Percentiles rank a stretch among this genome's conserved stretches.
Conservation (phyloP, 2,888 invertebrate species). For the Strigamia crassipes region DNA sequence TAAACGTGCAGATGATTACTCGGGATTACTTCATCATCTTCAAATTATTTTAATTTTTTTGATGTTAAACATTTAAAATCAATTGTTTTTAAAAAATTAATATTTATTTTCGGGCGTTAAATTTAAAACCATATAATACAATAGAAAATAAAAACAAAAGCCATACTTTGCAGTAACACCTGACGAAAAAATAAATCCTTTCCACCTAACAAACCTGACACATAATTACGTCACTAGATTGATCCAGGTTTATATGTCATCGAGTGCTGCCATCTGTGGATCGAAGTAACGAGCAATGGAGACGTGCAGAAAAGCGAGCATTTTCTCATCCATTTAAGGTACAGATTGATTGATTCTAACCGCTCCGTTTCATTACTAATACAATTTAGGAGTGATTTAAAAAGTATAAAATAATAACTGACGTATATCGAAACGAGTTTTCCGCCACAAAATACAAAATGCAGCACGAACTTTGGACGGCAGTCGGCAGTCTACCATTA, state of each 20-base stretch:
- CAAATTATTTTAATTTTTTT: too few species aligned
- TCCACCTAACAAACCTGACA: too few species aligned
- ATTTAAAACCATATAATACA: too few species aligned
- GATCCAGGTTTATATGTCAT: neutral
- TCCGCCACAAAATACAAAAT: neutral
- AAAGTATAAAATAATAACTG: neutral
- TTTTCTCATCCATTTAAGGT: slow-evolving; percentile 22
- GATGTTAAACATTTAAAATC: too few species aligned
- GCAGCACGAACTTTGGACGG: neutral
- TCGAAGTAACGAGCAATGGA: slow-evolving; percentile 17
- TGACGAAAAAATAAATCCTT: too few species aligned
- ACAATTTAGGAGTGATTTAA: neutral
- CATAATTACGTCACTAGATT: neutral
- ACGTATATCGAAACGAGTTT: neutral
- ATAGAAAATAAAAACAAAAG: too few species aligned
- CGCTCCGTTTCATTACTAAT: neutral
- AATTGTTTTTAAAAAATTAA: too few species aligned
- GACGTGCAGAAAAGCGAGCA: slow-evolving; percentile 27
- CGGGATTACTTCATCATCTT: too few species aligned
- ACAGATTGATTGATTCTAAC: slow-evolving; percentile 27
- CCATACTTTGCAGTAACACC: too few species aligned
- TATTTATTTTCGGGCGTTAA: too few species aligned
- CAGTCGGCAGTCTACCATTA: neutral
- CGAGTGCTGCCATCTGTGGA: slow-evolving; percentile 10
- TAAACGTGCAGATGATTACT: too few species aligned